Evolutionary conservation across 2,888 invertebrate species (phyloP).

Genomic region (Odontothrips loti): DNA sequence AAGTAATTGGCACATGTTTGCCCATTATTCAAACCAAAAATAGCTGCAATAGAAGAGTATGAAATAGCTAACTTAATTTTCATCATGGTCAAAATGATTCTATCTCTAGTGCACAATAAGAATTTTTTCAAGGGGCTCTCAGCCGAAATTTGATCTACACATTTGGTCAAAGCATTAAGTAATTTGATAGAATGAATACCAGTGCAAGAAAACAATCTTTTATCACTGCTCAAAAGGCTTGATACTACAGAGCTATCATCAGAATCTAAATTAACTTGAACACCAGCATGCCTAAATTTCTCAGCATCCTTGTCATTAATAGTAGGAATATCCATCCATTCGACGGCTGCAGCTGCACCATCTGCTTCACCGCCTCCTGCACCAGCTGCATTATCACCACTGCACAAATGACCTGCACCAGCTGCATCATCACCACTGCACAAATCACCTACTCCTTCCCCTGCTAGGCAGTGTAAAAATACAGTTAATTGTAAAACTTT

Average conservation of each 20-base stretch:
- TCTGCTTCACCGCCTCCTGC: not conserved
- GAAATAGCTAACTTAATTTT: not conserved
- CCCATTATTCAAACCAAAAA: not conserved
- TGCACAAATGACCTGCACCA: not conserved
- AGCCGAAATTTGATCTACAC: not conserved
- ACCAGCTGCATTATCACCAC: not conserved
- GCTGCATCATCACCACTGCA: too few relatives aligned
- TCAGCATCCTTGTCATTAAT: not conserved
- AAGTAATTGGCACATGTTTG: not conserved
- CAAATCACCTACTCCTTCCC: too few relatives aligned
- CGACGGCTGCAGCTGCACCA: not conserved
- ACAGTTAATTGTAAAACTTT: too few relatives aligned
- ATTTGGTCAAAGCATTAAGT: not conserved
- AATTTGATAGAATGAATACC: not conserved
- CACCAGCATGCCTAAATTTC: not conserved
- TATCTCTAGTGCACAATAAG: not conserved
- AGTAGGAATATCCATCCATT: not conserved
- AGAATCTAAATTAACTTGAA: not conserved
- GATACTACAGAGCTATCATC: not conserved
- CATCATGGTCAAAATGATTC: not conserved
- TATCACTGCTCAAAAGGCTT: not conserved
- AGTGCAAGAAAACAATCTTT: not conserved
- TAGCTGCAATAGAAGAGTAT: not conserved
- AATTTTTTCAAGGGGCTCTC: not conserved
- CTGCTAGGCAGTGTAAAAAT: too few relatives aligned